These are phyloP conservation scores for Pomatostomus ruficeps DNA, from an alignment of 2,113 vertebrate genomes.

Conservation along the genomic window DNA sequence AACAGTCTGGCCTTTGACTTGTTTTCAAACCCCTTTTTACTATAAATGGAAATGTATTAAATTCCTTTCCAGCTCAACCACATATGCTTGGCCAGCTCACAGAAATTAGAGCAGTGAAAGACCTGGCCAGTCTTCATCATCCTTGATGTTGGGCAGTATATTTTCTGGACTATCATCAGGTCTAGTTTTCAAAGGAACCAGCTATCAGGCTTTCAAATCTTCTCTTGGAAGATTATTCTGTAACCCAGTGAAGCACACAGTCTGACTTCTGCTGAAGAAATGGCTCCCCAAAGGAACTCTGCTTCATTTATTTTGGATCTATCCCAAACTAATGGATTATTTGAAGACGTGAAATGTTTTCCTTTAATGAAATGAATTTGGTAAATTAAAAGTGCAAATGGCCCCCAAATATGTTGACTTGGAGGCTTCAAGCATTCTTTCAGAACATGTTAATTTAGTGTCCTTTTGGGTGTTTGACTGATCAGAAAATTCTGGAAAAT, in stretches of 20 bases:
- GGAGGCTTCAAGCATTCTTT: not conserved
- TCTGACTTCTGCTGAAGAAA: slow-evolving; percentile 22
- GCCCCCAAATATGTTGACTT: not conserved
- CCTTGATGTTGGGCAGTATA: not conserved
- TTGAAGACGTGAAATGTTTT: not conserved
- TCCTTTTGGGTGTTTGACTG: not conserved
- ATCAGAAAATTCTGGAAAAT: not conserved
- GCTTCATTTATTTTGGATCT: slow-evolving; percentile 33
- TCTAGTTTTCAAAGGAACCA: not conserved
- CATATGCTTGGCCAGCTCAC: not conserved
- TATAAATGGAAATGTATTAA: not conserved
- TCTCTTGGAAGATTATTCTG: not conserved
- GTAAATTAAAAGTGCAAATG: not conserved
- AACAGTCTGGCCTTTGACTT: not conserved
- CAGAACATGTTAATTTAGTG: not conserved
- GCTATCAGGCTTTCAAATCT: not conserved
- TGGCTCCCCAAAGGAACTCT: not conserved
- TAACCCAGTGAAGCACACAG: not conserved
- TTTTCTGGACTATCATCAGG: not conserved
- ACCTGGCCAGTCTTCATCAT: not conserved
- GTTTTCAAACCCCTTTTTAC: not conserved
- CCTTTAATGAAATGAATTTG: not conserved
- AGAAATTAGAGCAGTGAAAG: not conserved
- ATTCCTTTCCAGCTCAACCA: not conserved
- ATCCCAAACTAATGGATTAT: not conserved